phyloP scores from a whole-genome alignment of 2,888 invertebrate species.

The Brenthis hecate region DNA sequence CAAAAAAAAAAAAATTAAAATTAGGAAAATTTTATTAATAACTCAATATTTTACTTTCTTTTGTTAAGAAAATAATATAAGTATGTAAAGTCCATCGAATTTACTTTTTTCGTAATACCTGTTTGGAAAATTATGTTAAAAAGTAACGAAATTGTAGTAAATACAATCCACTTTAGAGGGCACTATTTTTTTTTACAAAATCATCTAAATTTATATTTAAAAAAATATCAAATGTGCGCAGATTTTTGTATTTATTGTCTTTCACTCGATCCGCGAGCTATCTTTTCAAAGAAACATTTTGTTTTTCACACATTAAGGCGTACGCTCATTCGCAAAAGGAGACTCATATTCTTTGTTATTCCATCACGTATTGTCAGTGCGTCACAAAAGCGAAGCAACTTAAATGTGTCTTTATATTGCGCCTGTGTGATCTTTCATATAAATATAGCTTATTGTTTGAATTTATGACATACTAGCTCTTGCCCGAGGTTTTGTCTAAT shows the following conservation, averaged over 20 bases:
- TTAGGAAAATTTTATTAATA: too few species aligned
- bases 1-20: too few species aligned
- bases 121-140: too few species aligned
- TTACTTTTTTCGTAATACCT: too few species aligned
- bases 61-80: too few species aligned
- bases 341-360: conserved; percentile 36
- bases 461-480: not conserved
- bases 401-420: conserved; percentile 2
- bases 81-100: too few species aligned
- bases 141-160: too few species aligned
- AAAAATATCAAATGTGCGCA: not conserved
- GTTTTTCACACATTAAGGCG: conserved; percentile 24
- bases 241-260: not conserved
- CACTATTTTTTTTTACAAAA: not conserved
- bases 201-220: not conserved
- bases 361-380: conserved; percentile 32
- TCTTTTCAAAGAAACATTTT: not conserved
- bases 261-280: not conserved
- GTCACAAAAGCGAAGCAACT: conserved; percentile 16
- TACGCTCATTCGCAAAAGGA: conserved; percentile 20
- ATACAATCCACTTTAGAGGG: too few species aligned
- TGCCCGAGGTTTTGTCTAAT: too few species aligned
- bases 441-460: conserved; percentile 14
- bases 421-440: conserved; percentile 15
- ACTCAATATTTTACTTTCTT: too few species aligned